Evolutionary conservation across 2,888 invertebrate genomes (phyloP).

Genomic region (Laspeyria flexula): DNA sequence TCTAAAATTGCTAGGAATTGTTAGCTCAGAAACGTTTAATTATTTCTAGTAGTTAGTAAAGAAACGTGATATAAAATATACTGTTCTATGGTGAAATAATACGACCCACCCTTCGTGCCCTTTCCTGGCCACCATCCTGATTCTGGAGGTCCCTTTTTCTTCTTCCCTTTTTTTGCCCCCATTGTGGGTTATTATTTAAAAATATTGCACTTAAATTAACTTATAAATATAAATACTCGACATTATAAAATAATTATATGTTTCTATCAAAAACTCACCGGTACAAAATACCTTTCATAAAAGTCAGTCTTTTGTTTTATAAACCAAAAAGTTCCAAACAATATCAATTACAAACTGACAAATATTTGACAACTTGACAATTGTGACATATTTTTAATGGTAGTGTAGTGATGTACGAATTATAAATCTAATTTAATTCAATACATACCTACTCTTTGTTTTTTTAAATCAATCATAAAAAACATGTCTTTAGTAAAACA

Average conservation of each 20-base stretch:
- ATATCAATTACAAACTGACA: too few species aligned
- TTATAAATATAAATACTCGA: conserved; percentile 62
- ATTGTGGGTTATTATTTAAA: conserved; percentile 49
- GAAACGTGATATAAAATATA: background rate
- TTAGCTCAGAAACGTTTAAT: too few species aligned
- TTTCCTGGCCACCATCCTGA: conserved; percentile 83
- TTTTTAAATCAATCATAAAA: too few species aligned
- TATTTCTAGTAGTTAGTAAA: too few species aligned
- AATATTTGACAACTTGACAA: too few species aligned
- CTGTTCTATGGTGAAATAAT: background rate
- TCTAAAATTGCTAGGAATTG: too few species aligned
- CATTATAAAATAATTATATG: conserved; percentile 59
- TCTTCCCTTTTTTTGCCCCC: conserved; percentile 68
- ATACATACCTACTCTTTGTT: too few species aligned
- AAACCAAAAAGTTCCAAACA: background rate
- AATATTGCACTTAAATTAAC: conserved; percentile 45
- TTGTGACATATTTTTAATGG: too few species aligned
- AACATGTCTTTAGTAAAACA: too few species aligned
- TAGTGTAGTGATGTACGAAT: too few species aligned
- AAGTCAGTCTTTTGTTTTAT: conserved; percentile 47
- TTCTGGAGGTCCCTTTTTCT: conserved; percentile 70
- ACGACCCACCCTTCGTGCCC: conserved; percentile 70
- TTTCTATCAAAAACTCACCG: conserved; percentile 63
- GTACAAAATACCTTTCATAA: conserved; percentile 15
- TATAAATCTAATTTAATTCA: too few species aligned